phyloP scores from a whole-genome alignment of 2,113 vertebrate species.

The Trichechus manatus region DNA sequence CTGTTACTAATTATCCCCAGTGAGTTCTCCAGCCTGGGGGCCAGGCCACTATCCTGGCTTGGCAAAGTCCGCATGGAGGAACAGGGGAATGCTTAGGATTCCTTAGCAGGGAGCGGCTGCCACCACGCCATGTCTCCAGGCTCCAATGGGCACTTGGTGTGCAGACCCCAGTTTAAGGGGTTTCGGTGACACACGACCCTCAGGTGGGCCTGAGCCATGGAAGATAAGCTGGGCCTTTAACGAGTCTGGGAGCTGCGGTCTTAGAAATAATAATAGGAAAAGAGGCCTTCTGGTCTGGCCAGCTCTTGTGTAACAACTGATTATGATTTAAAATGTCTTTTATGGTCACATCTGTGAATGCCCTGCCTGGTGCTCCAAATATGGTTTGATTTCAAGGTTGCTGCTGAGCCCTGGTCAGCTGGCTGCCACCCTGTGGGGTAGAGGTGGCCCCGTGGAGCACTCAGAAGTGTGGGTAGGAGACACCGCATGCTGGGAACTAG shows the following conservation, averaged over 20 bases:
- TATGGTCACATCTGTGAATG: slow-evolving; percentile 65
- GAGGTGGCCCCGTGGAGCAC: not conserved
- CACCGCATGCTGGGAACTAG: not conserved
- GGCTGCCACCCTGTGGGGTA: not conserved
- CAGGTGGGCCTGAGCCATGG: slow-evolving; percentile 30
- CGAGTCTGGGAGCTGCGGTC: slow-evolving; percentile 29
- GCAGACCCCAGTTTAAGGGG: slow-evolving; percentile 23
- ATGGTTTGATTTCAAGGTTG: slow-evolving; percentile 43
- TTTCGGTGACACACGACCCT: not conserved
- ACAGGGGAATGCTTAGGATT: slow-evolving; percentile 65
- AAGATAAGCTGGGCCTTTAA: slow-evolving; percentile 32
- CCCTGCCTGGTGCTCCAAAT: slow-evolving; percentile 55
- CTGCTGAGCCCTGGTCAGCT: not conserved
- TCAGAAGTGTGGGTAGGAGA: not conserved
- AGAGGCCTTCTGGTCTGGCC: slow-evolving; percentile 29
- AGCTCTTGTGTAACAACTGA: not conserved
- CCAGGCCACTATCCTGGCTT: not conserved
- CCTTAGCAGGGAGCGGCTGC: slow-evolving; percentile 61
- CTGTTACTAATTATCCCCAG: slow-evolving; percentile 57
- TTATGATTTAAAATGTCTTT: slow-evolving; percentile 60
- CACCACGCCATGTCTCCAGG: not conserved
- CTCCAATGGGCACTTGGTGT: not conserved
- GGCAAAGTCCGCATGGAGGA: slow-evolving; percentile 4
- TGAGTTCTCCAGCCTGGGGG: not conserved
- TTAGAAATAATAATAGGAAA: slow-evolving; percentile 66